Base-by-base conservation (phyloP, 2,888 invertebrate genomes). In the Selenia dentaria region DNA sequence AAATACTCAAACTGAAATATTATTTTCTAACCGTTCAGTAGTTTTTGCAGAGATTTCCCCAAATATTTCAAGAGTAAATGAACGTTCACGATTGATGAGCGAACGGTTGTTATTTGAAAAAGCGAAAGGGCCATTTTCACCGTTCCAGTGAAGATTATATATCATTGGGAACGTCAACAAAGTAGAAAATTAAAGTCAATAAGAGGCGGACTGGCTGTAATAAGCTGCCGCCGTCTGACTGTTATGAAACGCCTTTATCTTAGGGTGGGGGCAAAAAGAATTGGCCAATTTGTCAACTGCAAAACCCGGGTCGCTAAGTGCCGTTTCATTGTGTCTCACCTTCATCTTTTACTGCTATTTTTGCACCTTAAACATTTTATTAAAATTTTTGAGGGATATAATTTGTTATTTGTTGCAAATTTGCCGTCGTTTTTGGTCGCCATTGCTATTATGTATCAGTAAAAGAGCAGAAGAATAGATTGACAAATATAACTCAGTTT, bases 121-220 rank as follows among this genome's bases (percentile, higher is more conserved):
- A 88, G 87, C 85, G 79, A 70, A 16, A 81, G 74, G 80, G 76
- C 82, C 82, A 86, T 87, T 89, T 78, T 69, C 77, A 70, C 83
- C 75, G 74, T 81, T 80, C 76, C 66, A 62, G 68, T 60, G 64
- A 63, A 83, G 81, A 74, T 22, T 83, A 88, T 87, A 85, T 83
- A 87, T 90, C 86, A 88, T 79, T 79, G 79, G 78, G 73, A 81
- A 83, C 83, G 89, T 87, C 86, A 88, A 88, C 83, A 88, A 75
- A 73, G 83, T 76, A 86, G 85, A 88, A 89, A 88, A 88, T 89
- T 88, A 88, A 88, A 88, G 84, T 87, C 84, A 88, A 86, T 87
- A 86, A 78, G 78, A 78, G 70, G 62, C 62, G 67, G 74, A 70
- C 63, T 69, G 62, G 48, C 50, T 57, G 82, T 83, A 83, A 85